Evolutionary conservation across 92 coral and sea anemone species (phyloP).

Genomic region (Porites rus): DNA sequence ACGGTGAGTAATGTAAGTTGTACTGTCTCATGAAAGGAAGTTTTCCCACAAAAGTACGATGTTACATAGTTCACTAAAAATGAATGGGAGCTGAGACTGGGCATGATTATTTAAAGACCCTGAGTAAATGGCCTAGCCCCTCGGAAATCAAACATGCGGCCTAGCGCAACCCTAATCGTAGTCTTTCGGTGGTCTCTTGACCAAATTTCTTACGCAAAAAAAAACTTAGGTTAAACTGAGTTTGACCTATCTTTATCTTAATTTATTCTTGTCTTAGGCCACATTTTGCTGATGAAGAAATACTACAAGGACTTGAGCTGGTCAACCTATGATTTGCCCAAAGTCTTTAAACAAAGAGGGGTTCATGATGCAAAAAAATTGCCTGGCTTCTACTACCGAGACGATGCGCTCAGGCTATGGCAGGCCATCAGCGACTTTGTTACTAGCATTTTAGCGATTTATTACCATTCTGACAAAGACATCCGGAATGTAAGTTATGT

Average conservation of each 20-base stretch:
- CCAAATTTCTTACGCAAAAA: not conserved
- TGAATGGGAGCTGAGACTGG: no score
- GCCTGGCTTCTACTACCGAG: slow-evolving; percentile 69
- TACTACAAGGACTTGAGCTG: slow-evolving; percentile 43
- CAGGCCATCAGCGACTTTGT: slow-evolving; percentile 57
- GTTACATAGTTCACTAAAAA: no score
- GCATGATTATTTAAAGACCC: no score
- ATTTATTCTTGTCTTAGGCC: slow-evolving; percentile 19
- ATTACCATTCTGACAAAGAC: slow-evolving; percentile 57
- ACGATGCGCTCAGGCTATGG: slow-evolving; percentile 69
- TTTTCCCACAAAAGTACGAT: no score
- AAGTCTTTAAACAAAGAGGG: slow-evolving; percentile 59
- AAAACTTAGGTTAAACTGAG: no score
- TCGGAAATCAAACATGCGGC: no score
- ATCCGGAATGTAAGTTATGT: slow-evolving; percentile 9
- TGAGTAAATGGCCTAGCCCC: no score
- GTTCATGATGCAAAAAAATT: slow-evolving; percentile 51
- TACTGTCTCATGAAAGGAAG: no score
- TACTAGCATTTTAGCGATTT: slow-evolving; percentile 44
- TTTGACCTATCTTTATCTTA: not conserved
- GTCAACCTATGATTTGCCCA: slow-evolving; percentile 59
- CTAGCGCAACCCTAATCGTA: no score
- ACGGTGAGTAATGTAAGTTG: no score
- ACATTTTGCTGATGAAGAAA: slow-evolving; percentile 39
- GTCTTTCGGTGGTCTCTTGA: no score